Base-by-base conservation (phyloP, 2,113 vertebrate species). In the Tragulus kanchil region DNA sequence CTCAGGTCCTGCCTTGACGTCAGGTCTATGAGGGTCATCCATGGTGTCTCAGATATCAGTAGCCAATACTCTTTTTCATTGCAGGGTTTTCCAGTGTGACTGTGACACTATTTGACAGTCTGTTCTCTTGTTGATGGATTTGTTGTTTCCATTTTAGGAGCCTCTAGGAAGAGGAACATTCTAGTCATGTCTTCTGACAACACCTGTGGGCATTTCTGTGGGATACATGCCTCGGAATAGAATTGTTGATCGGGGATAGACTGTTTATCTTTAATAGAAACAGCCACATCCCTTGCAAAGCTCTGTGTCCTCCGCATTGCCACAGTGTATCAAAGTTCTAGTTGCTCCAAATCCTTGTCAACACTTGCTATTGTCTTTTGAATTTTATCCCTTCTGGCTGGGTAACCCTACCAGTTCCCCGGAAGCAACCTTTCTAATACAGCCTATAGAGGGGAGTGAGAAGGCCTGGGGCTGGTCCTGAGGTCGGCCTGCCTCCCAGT, bases 11-110 rank as follows among this genome's bases (percentile, higher is more conserved):
- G 28, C 26, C 83, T 73, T 21, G 23, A 4, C 62, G n/a, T 36
- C 9, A 4, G 21, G 6, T 73, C 25, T 28, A 3, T 82, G 81
- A 79, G n/a, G 48, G 13, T 48, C 31, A 59, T 11, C 26, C 50
- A 42, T 2, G 0, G 3, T 10, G 45, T 17, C 26, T 0, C 1
- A 0, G 3, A 3, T 26, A 26, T 45, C 0, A 4, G 42, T 42
- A 12, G 54, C 13, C 45, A 45, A 25, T 10, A 6, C 25, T 45
- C 85, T 14, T 50, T 69, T 42, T 65, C 92, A 23, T 11, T 23
- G 52, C 17, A 4, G 31, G 73, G 28, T n/a, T 23, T 50, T 48
- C 52, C 12, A 13, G 14, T 23, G n/a, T 21, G 52, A 12, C 26
- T 67, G 0, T 88, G 58, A 52, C 21, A 48, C 13, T 8, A 36